phyloP scores from a whole-genome alignment of 2,888 invertebrate species.

The Vanessa cardui region DNA sequence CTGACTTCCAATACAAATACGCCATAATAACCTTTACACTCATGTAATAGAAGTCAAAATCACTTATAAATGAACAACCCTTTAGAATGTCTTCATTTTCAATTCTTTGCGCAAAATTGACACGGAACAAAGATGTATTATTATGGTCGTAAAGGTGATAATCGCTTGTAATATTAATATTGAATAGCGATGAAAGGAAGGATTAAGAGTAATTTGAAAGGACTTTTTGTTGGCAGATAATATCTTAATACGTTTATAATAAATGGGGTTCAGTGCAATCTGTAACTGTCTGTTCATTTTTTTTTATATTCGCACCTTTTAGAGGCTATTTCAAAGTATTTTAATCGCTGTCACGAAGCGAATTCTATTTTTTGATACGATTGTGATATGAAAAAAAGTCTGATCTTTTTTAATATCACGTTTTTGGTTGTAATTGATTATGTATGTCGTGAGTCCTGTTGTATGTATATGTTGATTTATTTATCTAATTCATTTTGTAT shows the following conservation, averaged over 20 bases:
- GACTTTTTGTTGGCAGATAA: constrained; percentile 67
- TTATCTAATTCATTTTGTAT: too few relatives aligned
- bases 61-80: constrained; percentile 40
- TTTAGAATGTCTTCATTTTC: constrained; percentile 47
- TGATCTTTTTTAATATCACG: not conserved
- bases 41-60: constrained; percentile 41
- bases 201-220: constrained; percentile 72
- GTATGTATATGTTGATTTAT: too few relatives aligned
- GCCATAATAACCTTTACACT: constrained; percentile 9
- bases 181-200: constrained; percentile 58
- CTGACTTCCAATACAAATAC: constrained; percentile 61
- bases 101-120: constrained; percentile 27
- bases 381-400: not conserved
- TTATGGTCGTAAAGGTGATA: constrained; percentile 39
- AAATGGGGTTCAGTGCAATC: constrained; percentile 74
- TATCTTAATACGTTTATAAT: constrained; percentile 80
- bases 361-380: constrained; percentile 5
- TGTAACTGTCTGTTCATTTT: constrained; percentile 74
- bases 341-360: constrained; percentile 2
- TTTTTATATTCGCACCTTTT: constrained; percentile 72
- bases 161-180: constrained; percentile 46
- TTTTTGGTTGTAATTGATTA: not conserved
- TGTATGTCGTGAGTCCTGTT: too few relatives aligned
- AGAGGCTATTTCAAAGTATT: constrained; percentile 53
- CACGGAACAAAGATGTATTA: constrained; percentile 31